Evolutionary conservation across 2,888 invertebrate species (phyloP).

Genomic region (Drosophila fungiperda): DNA sequence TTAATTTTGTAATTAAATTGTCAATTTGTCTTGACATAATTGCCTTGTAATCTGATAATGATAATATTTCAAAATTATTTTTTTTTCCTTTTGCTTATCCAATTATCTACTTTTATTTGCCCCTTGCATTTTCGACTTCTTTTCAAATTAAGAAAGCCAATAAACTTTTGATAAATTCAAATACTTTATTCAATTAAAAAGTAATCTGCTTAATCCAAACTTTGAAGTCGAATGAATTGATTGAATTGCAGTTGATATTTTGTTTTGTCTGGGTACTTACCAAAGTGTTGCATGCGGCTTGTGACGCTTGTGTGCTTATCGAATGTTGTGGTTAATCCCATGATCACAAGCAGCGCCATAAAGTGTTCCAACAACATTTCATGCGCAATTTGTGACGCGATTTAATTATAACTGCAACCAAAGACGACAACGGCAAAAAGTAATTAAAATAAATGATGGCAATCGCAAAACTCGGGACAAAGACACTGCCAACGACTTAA

Average conservation of each 20-base stretch:
- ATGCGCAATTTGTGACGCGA: slow-evolving; percentile 83
- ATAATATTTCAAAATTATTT: not conserved
- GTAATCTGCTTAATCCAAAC: slow-evolving; percentile 2
- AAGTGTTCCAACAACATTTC: slow-evolving; percentile 85
- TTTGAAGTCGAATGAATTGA: slow-evolving; percentile 1
- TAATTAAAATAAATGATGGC: slow-evolving; percentile 81
- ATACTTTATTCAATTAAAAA: slow-evolving; percentile 1
- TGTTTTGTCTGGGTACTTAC: slow-evolving; percentile 63
- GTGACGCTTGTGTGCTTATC: slow-evolving; percentile 73
- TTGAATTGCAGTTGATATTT: slow-evolving; percentile 17
- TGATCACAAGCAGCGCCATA: slow-evolving; percentile 83
- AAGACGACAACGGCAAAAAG: slow-evolving; percentile 58
- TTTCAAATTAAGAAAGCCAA: not conserved
- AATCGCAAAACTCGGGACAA: slow-evolving; percentile 66
- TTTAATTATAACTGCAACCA: slow-evolving; percentile 78
- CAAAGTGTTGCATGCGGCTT: slow-evolving; percentile 72
- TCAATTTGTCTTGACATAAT: not conserved
- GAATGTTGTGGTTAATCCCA: slow-evolving; percentile 84
- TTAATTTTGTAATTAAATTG: too few relatives aligned
- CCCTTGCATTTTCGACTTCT: not conserved
- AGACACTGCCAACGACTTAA: slow-evolving; percentile 50
- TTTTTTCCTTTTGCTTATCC: not conserved
- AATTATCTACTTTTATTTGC: not conserved
- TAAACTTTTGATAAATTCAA: slow-evolving; percentile 5
- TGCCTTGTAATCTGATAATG: slow-evolving; percentile 1